These are phyloP conservation scores for Cossypha heuglini DNA, from an alignment of 2,797 vertebrate genomes.

Conservation along the genomic window DNA sequence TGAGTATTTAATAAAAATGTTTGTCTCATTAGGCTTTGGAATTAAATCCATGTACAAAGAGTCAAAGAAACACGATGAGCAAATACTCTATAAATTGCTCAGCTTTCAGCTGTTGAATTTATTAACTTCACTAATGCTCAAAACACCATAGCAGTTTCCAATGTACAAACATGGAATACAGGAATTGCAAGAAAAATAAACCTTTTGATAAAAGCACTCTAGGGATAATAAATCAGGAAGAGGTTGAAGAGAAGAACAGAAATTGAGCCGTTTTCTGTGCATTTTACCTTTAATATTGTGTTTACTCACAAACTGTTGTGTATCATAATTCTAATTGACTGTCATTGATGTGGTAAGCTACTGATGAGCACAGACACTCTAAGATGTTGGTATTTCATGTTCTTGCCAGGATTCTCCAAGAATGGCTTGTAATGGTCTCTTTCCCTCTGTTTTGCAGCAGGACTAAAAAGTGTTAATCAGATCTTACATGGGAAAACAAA, in stretches of 20 bases:
- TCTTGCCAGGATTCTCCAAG: not conserved
- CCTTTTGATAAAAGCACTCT: not conserved
- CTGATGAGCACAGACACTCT: not conserved
- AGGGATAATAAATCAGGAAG: not conserved
- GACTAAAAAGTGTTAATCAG: not conserved
- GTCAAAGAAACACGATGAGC: not conserved
- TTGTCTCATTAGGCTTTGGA: not conserved
- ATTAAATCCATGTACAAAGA: not conserved
- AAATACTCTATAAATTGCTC: not conserved
- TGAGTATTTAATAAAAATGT: not conserved
- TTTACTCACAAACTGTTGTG: not conserved
- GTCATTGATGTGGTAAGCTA: not conserved
- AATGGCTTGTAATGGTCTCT: not conserved
- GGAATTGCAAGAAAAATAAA: not conserved
- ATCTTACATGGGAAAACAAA: not conserved
- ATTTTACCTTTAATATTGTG: not conserved
- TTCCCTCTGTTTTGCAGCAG: not conserved
- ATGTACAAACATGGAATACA: not conserved
- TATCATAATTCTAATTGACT: not conserved
- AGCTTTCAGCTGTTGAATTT: not conserved
- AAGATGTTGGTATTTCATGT: not conserved
- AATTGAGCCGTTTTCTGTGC: accelerated
- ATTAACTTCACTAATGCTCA: not conserved
- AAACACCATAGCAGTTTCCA: not conserved
- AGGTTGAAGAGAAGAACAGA: not conserved